Evolutionary conservation across 2,113 vertebrate species (phyloP).

Genomic region (Heliornis fulica): DNA sequence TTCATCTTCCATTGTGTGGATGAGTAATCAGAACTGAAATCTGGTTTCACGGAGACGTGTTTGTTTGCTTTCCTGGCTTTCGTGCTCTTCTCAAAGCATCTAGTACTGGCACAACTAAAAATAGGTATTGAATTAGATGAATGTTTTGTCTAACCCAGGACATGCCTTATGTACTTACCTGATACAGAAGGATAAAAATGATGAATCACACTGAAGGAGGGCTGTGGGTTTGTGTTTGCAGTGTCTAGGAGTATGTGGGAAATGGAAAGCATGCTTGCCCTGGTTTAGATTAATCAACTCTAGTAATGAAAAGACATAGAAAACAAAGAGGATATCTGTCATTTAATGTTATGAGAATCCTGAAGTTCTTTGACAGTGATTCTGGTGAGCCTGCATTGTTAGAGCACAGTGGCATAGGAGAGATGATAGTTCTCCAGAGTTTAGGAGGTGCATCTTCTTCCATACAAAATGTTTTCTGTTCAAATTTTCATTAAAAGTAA

Average conservation of each 20-base stretch:
- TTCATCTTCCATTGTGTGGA: not conserved
- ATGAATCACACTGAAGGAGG: not conserved
- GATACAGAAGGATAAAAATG: not conserved
- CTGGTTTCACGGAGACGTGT: not conserved
- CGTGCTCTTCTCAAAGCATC: not conserved
- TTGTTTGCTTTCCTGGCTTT: not conserved
- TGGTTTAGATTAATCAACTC: not conserved
- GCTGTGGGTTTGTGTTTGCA: not conserved
- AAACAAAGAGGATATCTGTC: not conserved
- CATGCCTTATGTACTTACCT: not conserved
- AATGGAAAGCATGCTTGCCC: not conserved
- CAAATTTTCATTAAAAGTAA: not conserved
- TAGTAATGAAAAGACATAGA: not conserved
- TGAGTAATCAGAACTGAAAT: not conserved
- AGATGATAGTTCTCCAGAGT: not conserved
- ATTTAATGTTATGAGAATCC: not conserved
- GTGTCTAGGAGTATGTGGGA: not conserved
- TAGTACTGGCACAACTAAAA: not conserved
- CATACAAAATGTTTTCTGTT: slow-evolving; percentile 5
- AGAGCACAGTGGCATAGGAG: not conserved
- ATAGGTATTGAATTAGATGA: not conserved
- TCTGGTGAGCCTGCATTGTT: not conserved
- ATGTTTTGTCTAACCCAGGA: not conserved
- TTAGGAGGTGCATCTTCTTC: not conserved
- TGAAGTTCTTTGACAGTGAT: not conserved